Conservation (phyloP, 1,140 invertebrate species). For the Hesperophylax magnus region DNA sequence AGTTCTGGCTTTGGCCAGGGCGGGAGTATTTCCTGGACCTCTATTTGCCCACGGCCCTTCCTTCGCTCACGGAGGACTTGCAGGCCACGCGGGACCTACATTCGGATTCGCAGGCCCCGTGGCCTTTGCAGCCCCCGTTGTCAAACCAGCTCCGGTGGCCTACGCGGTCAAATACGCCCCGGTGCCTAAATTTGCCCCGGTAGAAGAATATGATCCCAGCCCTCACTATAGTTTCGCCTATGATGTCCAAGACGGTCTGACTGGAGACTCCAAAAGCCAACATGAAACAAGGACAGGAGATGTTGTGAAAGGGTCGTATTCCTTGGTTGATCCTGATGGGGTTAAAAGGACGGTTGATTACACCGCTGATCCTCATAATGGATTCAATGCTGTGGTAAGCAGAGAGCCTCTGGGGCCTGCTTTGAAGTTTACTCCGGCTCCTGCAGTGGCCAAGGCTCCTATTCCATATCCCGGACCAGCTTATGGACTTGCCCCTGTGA, state of each 20-base stretch:
- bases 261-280: constrained; percentile 70
- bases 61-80: no score
- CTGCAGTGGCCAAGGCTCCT: constrained; percentile 41
- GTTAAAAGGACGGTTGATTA: constrained; percentile 77
- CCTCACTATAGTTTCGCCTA: constrained; percentile 79
- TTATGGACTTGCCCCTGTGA: constrained; percentile 24
- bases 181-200: constrained; percentile 49
- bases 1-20: constrained; percentile 7
- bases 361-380: constrained; percentile 71
- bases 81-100: constrained; percentile 63
- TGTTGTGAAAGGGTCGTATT: constrained; percentile 77
- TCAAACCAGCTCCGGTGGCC: constrained; percentile 34
- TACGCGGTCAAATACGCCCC: constrained; percentile 22
- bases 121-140: constrained; percentile 45
- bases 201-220: constrained; percentile 73
- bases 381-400: constrained; percentile 71
- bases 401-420: constrained; percentile 62
- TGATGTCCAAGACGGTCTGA: constrained; percentile 76
- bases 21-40: neutral
- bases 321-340: constrained; percentile 77
- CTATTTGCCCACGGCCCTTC: neutral
- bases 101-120: constrained; percentile 53
- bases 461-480: constrained; percentile 18
- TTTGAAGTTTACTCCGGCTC: constrained; percentile 24
- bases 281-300: constrained; percentile 73